Percentiles rank a stretch among this genome's conserved stretches.
Evolutionary conservation across 1,140 invertebrate species (phyloP).

Genomic region (Condylostylus longicornis): DNA sequence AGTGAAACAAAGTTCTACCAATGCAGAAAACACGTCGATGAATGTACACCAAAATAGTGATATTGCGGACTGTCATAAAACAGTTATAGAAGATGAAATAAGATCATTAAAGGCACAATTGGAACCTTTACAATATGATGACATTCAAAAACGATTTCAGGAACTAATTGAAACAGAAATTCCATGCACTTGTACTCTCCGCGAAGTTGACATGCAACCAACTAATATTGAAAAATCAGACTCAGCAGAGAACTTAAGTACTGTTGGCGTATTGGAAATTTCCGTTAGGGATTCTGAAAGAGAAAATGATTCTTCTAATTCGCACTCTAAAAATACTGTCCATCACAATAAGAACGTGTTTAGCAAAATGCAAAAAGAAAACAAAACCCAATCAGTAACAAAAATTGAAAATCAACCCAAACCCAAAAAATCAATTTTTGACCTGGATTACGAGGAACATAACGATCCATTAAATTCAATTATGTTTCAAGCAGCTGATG

Average conservation of each 20-base stretch:
- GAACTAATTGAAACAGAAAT: constrained; percentile 6
- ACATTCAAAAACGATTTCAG: neutral
- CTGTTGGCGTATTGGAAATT: neutral
- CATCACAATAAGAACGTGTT: neutral
- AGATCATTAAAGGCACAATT: neutral
- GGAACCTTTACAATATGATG: constrained; percentile 3
- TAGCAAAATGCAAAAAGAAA: neutral
- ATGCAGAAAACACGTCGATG: too few species aligned
- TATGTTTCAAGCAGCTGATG: constrained; percentile 15
- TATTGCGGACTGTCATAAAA: too few species aligned
- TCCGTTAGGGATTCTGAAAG: neutral
- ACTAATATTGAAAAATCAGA: constrained; percentile 1
- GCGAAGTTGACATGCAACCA: constrained; percentile 10
- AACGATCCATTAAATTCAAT: constrained; percentile 21
- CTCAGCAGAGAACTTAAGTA: too few species aligned
- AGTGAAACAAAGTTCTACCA: too few species aligned
- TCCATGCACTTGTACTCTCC: constrained; percentile 21
- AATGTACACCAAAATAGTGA: too few species aligned
- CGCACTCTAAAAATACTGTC: neutral
- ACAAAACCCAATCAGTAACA: neutral
- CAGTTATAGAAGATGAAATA: neutral
- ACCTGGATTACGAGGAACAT: constrained; percentile 25
- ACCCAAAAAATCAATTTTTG: constrained; percentile 22
- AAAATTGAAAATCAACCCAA: constrained; percentile 6
- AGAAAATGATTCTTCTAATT: neutral